Evolutionary conservation across 2,888 invertebrate genomes (phyloP), one percentile per base, ranked within the genome.

Genomic region (Pristionchus mayeri): DNA sequence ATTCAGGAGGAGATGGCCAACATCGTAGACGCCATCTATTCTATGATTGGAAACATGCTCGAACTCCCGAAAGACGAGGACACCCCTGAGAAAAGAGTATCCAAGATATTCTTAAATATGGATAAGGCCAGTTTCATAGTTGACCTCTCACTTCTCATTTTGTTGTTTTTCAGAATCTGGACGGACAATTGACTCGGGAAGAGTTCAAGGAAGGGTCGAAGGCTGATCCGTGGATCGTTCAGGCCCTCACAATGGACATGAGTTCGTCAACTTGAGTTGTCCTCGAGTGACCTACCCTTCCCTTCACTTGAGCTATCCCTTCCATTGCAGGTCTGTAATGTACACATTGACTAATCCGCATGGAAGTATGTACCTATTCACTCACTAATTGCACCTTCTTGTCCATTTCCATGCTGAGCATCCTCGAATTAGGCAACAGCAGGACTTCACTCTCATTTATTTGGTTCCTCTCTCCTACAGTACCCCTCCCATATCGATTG

Each of bases 181-280:
- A 94, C 90, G 94, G 94, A 7, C 91, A 92, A 87, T 89, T 94
- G 85, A 94, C 94, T 4, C 91, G 93, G 85, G 94, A 94, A 85
- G 94, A 94, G 88, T 94, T 94, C 89, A 93, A 93, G 71, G 93
- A 94, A 87, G 94, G 94, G 2, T 93, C 94, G 9, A 94, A 94
- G 88, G 93, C 93, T 85, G 94, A 94, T 86, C 94, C 94, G 0
- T 94, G 94, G 94, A 94, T 94, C 76, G 94, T 94, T 0, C 93
- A 94, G 88, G 94, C 94, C 3, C 88, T 94, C 78, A 92, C 93
- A 7, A 92, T 93, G 88, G 93, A 93, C 34, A 89, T 91, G 76
- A 80, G 81, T 54, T 34, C 57, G 60, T 81, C 52, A 3, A 21
- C 37, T 24, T n/a, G n/a, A n/a, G n/a, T n/a, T n/a, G n/a, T n/a